phyloP scores from a whole-genome alignment of 2,113 vertebrate genomes.

The Asarcornis scutulata region DNA sequence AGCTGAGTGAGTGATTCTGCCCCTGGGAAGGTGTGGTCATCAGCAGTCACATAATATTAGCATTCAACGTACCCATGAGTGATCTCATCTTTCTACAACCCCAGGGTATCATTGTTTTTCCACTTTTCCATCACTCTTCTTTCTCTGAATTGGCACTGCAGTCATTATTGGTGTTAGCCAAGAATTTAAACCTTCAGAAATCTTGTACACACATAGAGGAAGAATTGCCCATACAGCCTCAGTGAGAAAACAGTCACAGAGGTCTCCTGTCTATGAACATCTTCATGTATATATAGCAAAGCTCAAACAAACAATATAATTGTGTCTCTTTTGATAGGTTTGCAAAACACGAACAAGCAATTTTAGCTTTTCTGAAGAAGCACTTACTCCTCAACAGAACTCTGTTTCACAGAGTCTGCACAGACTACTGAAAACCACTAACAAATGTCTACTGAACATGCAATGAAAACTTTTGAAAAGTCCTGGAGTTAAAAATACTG shows the following conservation, averaged over 20 bases:
- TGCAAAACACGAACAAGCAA: neutral
- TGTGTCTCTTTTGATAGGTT: neutral
- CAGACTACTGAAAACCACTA: neutral
- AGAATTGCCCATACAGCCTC: neutral
- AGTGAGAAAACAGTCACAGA: neutral
- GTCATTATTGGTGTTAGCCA: neutral
- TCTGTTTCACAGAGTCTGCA: neutral
- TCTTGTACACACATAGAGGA: neutral
- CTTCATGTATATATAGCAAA: neutral
- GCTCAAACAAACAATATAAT: neutral
- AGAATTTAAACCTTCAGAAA: neutral
- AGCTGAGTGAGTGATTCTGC: constrained; percentile 20
- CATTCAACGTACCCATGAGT: constrained; percentile 10
- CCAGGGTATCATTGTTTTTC: constrained; percentile 28
- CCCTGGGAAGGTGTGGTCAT: constrained; percentile 55
- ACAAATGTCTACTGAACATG: neutral
- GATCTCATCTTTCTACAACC: constrained; percentile 29
- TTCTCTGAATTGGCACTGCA: constrained; percentile 21
- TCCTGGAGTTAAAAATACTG: neutral
- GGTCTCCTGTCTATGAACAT: neutral
- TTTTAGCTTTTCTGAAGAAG: neutral
- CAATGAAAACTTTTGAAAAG: neutral
- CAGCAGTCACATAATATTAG: constrained; percentile 14
- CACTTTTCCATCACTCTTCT: neutral
- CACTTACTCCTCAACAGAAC: neutral